A percentile compares a stretch with the other conserved stretches of the same genome.
Conservation (phyloP, 2,113 vertebrate genomes). For the Vidua chalybeata region DNA sequence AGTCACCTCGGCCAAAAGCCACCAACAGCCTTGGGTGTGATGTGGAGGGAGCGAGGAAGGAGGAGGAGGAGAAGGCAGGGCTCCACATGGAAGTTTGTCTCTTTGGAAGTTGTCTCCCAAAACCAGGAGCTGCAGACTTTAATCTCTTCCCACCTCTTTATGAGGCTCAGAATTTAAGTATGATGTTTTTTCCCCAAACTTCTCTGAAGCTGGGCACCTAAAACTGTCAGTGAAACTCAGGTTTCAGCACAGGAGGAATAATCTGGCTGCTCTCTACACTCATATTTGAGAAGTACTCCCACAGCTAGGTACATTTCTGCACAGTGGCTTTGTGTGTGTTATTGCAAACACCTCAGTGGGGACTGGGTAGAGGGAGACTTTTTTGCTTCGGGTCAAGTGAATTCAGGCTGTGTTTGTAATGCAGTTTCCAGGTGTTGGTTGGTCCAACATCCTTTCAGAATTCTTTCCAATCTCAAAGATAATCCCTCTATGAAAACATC, state of each 20-base stretch:
- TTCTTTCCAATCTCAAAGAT: neutral
- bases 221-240: neutral
- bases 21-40: rapidly evolving
- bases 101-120: neutral
- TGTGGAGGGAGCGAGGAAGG: rapidly evolving
- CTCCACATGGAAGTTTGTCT: neutral
- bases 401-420: neutral
- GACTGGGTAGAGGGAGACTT: neutral
- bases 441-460: neutral
- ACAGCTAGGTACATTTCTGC: neutral
- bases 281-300: neutral
- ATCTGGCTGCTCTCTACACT: neutral
- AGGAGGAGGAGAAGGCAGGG: neutral
- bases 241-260: neutral
- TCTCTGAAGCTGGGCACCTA: neutral
- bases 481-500: neutral
- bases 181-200: neutral
- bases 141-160: neutral
- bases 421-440: neutral
- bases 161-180: rapidly evolving
- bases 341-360: rapidly evolving
- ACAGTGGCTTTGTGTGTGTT: neutral
- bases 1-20: neutral
- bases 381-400: neutral
- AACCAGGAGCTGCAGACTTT: neutral